Base-by-base conservation (phyloP, 1,140 invertebrate genomes). In the Apis laboriosa region DNA sequence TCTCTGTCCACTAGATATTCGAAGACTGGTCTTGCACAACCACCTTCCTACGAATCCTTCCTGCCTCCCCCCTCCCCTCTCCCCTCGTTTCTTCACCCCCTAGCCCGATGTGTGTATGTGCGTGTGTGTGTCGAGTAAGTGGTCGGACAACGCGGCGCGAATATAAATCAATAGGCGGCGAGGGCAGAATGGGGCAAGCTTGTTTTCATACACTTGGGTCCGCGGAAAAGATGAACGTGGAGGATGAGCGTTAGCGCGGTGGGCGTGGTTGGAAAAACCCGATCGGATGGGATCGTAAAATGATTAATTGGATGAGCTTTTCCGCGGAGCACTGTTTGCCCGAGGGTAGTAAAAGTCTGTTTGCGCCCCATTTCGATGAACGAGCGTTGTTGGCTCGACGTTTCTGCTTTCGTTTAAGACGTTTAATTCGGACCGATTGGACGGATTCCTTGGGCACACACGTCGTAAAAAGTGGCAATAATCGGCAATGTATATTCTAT, bases 251-350 rank as follows among this genome's bases (percentile, higher is more conserved):
- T 64, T 34, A 34, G 75, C 58, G 28, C 19, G 80, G 56, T 72
- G 84, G 51, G 85, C 66, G 84, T 76, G 67, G 81, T 66, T 66
- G 28, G 77, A 77, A 85, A 74, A 84, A 0, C 28, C 77, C 82
- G 85, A 87, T 89, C 34, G 83, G 85, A 43, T 87, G 34, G 83
- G 85, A 85, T 90, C 89, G 87, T 91, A 90, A 90, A 91, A 90
- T 89, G 89, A 91, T 91, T 91, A 91, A 91, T 91, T 86, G 84
- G 83, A 89, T 84, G 82, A 90, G 85, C 85, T 66, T 75, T 80
- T 21, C n/a, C 63, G 78, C 71, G 80, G 68, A 56, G 80, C 53
- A 67, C 71, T 83, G 81, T 90, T 90, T 89, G 80, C 82, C 80
- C 49, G 70, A 15, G 68, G 80, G 84, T 75, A 77, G 83, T 90